These are phyloP conservation scores for Micromesistius poutassou DNA, from an alignment of 2,797 vertebrate species.

Conservation along the genomic window DNA sequence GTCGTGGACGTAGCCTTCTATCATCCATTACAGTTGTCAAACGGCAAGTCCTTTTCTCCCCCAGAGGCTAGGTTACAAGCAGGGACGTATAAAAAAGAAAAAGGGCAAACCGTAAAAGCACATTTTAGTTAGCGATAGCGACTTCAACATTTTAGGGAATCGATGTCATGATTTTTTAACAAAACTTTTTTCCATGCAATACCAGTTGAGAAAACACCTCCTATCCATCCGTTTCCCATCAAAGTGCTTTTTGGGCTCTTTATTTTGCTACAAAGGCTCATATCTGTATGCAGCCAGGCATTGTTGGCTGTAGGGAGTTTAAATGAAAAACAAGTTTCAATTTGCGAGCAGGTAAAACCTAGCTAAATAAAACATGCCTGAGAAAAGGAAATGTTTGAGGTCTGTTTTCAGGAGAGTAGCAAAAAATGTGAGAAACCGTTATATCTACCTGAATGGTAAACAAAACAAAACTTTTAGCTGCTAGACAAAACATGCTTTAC, in stretches of 20 bases:
- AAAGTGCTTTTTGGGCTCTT: not conserved
- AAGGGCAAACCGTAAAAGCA: conserved; percentile 17
- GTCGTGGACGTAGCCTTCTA: conserved; percentile 39
- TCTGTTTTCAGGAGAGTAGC: not conserved
- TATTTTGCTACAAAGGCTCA: not conserved
- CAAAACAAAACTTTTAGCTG: not conserved
- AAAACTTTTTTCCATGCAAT: not conserved
- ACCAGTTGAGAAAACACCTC: conserved; percentile 7
- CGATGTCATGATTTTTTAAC: not conserved
- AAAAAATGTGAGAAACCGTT: not conserved
- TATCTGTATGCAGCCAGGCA: not conserved
- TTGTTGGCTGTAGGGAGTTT: not conserved
- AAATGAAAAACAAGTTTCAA: conserved; percentile 1
- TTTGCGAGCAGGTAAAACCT: not conserved
- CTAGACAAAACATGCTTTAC: not conserved
- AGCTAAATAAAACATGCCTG: not conserved
- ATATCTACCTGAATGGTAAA: not conserved
- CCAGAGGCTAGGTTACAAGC: too few species aligned
- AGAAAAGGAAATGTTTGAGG: not conserved
- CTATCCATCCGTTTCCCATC: not conserved
- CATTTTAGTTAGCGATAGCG: not conserved
- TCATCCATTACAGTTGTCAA: conserved; percentile 41
- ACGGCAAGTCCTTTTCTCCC: conserved; percentile 23
- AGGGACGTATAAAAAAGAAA: too few species aligned
- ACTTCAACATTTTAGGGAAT: not conserved